Conservation (phyloP, 2,113 vertebrate genomes). For the Speoplatyrhinus poulsoni region DNA sequence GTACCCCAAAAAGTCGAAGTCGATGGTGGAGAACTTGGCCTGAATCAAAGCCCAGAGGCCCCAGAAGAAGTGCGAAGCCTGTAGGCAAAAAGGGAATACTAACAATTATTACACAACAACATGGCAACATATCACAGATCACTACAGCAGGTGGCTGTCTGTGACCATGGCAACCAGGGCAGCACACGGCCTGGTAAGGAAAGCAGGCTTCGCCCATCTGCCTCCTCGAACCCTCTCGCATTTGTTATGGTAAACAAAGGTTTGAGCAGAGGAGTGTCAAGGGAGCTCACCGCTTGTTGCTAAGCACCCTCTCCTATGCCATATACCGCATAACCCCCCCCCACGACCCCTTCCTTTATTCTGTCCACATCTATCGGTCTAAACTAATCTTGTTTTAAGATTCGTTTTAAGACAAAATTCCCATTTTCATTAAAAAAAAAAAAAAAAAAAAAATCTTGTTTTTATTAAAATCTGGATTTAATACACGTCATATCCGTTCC, state of each 20-base stretch:
- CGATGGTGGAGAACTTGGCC: conserved; percentile 95
- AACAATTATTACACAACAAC: neutral
- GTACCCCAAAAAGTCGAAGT: conserved; percentile 97
- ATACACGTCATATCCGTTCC: too few relatives aligned
- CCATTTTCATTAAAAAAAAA: too few relatives aligned
- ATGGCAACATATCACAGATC: conserved; percentile 1
- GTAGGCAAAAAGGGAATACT: conserved; percentile 32
- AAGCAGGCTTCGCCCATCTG: conserved; percentile 29
- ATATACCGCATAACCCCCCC: too few relatives aligned
- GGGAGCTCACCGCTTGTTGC: conserved; percentile 5
- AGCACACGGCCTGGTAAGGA: conserved; percentile 14
- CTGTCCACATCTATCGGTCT: too few relatives aligned
- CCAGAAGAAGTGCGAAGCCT: conserved; percentile 99
- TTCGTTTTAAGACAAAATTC: too few relatives aligned
- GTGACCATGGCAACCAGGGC: conserved; percentile 3
- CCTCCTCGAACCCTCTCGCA: conserved; percentile 34
- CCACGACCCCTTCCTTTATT: too few relatives aligned
- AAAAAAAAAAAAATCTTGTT: too few relatives aligned
- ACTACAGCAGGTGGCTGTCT: conserved; percentile 2
- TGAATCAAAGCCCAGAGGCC: conserved; percentile 97
- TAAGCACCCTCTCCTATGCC: neutral
- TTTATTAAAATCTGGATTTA: too few relatives aligned
- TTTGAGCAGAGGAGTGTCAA: neutral
- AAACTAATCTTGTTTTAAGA: too few relatives aligned
- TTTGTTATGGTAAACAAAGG: conserved; percentile 49